Base-by-base conservation (phyloP, 2,797 vertebrate genomes). In the Pteronotus mesoamericanus region DNA sequence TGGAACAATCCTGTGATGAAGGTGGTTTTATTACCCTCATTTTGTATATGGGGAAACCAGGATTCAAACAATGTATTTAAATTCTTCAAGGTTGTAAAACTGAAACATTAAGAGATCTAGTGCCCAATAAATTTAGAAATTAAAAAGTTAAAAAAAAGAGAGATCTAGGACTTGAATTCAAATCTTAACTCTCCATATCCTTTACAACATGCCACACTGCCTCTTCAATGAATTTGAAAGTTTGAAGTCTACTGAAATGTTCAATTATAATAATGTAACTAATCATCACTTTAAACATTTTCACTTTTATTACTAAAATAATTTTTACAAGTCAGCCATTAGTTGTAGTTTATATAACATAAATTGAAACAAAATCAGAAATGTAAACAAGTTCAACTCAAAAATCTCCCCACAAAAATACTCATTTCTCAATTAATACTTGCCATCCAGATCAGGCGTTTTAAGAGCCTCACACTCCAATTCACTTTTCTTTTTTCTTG, bases 401-500 rank as follows among this genome's bases (percentile, higher is more conserved):
- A 55, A 75, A 85, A 86, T 91, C 46, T 93, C 39, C 24, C 77
- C 55, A 59, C 15, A 22, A 89, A 94, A 83, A 61, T 2, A 93
- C 61, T 89, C 93, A 69, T 74, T 92, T 95, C 53, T 96, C 71
- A 96, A 29, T 77, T 55, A 95, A 95, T 95, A 98, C 98, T 98
- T 98, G 99, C 99, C 99, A 97, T 99, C 99, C 84, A 99, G 97
- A 84, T 97, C 99, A 68, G 99, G 98, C 21, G 98, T 98, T 97
- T 99, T 99, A 61, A 99, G 98, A 86, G 97, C 96, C 86, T 99
- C 99, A 95, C 99, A 99, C 34, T 99, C 98, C 32, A 97, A 85
- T 74, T 99, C 99, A 0, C 98, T 98, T 96, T 99, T 99, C 97
- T 99, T 99, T 98, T 99, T 99, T 71, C 99, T 98, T 21, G 99